Percentiles rank a stretch among this genome's conserved stretches.
Evolutionary conservation across 53 echinoderm and acorn worm genomes (phyloP).

Genomic region (Actinopyga echinites): DNA sequence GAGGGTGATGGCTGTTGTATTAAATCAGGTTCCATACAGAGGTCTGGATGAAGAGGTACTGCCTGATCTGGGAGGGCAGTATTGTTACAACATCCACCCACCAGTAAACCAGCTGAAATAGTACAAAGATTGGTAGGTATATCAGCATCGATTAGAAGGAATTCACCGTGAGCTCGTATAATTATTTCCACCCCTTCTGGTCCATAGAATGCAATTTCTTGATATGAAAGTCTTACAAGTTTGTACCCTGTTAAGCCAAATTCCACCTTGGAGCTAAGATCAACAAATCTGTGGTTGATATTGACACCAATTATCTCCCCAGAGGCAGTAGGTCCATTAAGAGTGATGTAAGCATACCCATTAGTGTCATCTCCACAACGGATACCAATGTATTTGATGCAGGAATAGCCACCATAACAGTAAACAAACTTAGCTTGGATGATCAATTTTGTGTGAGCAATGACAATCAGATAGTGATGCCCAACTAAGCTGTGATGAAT

Average conservation of each 20-base stretch:
- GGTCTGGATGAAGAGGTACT: neutral
- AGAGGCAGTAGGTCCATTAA: slow-evolving; percentile 49
- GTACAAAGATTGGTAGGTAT: slow-evolving; percentile 65
- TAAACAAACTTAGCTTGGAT: slow-evolving; percentile 79
- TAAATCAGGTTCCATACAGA: slow-evolving; percentile 6
- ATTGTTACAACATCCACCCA: slow-evolving; percentile 75
- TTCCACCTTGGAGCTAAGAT: slow-evolving; percentile 55
- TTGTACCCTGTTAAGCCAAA: slow-evolving; percentile 76
- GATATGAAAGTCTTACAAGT: slow-evolving; percentile 71
- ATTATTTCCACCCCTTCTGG: slow-evolving; percentile 67
- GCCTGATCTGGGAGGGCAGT: neutral
- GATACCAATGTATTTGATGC: slow-evolving; percentile 75
- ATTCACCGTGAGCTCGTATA: slow-evolving; percentile 66
- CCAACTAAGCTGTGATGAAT: slow-evolving; percentile 69
- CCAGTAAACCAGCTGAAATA: slow-evolving; percentile 69
- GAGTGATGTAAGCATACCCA: slow-evolving; percentile 68
- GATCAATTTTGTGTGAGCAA: slow-evolving; percentile 52
- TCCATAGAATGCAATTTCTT: slow-evolving; percentile 70
- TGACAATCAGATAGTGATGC: slow-evolving; percentile 69
- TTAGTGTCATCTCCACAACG: slow-evolving; percentile 65
- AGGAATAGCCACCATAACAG: slow-evolving; percentile 71
- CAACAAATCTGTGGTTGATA: slow-evolving; percentile 56
- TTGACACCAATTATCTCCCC: slow-evolving; percentile 51
- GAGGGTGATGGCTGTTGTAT: slow-evolving; percentile 63
- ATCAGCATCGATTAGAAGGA: slow-evolving; percentile 62